A percentile compares a stretch with the other conserved stretches of the same genome.
phyloP scores from a whole-genome alignment of 2,797 vertebrate species.

The Triplophysa yarkandensis region DNA sequence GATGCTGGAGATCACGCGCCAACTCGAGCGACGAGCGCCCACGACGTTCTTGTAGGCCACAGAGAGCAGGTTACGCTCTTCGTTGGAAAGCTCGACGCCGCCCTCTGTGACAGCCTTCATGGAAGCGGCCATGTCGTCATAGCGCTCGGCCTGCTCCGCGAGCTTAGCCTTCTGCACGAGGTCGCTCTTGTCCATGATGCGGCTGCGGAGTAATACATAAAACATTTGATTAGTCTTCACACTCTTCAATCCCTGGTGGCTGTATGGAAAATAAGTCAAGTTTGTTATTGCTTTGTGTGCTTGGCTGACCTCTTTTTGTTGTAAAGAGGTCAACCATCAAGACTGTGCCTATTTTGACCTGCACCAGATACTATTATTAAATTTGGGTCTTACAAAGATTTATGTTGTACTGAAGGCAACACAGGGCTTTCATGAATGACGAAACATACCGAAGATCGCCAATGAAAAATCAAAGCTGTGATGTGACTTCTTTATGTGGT shows the following conservation, averaged over 20 bases:
- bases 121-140: constrained; percentile 88
- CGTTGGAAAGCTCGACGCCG: constrained; percentile 85
- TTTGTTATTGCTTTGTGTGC: background rate
- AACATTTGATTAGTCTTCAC: background rate
- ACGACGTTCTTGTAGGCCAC: constrained; percentile 93
- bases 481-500: background rate
- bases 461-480: background rate
- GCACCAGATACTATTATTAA: constrained; percentile 39
- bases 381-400: constrained; percentile 16
- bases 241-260: background rate
- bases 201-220: constrained; percentile 54
- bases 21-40: constrained; percentile 96
- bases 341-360: constrained; percentile 21
- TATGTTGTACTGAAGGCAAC: background rate
- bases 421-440: background rate
- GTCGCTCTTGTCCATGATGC: constrained; percentile 90
- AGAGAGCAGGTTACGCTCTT: constrained; percentile 88
- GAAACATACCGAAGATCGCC: background rate
- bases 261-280: background rate
- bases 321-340: constrained; percentile 32
- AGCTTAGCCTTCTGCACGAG: constrained; percentile 92
- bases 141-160: constrained; percentile 88
- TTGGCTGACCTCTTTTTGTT: constrained; percentile 29
- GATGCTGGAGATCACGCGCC: constrained; percentile 98
- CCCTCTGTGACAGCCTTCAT: constrained; percentile 91